Conservation (phyloP, 2,113 vertebrate species). For the Antigone vipio region DNA sequence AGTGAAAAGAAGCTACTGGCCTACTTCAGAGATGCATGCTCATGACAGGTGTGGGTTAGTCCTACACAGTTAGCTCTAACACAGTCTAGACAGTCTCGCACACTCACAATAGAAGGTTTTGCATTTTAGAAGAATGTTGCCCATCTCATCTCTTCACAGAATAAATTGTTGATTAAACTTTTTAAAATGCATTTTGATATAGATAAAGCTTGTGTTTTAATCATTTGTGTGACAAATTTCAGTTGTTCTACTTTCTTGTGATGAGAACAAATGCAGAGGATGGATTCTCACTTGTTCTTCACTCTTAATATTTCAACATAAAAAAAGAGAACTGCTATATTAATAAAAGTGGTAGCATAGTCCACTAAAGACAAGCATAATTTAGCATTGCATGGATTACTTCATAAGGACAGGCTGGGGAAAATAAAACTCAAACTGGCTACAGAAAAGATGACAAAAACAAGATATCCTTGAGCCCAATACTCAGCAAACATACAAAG, state of each 20-base stretch:
- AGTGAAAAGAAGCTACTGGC: not conserved
- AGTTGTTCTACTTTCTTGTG: not conserved
- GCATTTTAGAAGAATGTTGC: not conserved
- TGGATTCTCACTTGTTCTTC: not conserved
- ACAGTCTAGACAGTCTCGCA: not conserved
- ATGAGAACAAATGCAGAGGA: not conserved
- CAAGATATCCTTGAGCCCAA: not conserved
- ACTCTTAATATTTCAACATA: not conserved
- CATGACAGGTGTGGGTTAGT: not conserved
- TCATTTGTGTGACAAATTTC: not conserved
- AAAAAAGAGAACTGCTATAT: not conserved
- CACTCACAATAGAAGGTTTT: not conserved
- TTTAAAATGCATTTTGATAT: not conserved
- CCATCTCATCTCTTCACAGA: not conserved
- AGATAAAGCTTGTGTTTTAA: not conserved
- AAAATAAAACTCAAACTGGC: not conserved
- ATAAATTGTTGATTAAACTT: not conserved
- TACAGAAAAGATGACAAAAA: not conserved
- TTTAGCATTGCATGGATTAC: not conserved
- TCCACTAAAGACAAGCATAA: not conserved
- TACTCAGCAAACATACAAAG: not conserved
- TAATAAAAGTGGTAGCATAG: not conserved
- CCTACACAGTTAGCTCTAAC: not conserved
- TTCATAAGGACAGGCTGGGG: not conserved
- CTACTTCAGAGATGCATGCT: not conserved